Evolutionary conservation across 2,888 invertebrate genomes (phyloP).

Genomic region (Polydesmus complanatus): DNA sequence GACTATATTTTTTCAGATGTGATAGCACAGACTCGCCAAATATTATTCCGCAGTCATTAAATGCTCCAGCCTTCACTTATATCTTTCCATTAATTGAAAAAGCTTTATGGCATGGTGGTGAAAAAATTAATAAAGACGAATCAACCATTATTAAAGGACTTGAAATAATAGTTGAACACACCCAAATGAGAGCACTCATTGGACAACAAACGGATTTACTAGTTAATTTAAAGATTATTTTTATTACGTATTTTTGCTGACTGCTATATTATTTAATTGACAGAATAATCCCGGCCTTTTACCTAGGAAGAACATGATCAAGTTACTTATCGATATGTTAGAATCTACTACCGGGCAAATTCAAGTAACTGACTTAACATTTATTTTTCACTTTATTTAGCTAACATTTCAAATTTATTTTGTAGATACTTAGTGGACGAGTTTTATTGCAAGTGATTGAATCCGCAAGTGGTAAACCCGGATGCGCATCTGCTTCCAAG

Average conservation of each 20-base stretch:
- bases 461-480: conserved; percentile 52
- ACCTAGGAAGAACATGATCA: conserved; percentile 68
- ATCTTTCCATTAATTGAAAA: conserved; percentile 56
- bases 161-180: conserved; percentile 43
- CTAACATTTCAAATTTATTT: background rate
- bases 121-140: conserved; percentile 20
- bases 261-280: conserved; percentile 12
- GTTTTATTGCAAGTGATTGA: conserved; percentile 67
- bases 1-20: too few relatives aligned
- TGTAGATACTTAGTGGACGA: conserved; percentile 54
- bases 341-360: conserved; percentile 28
- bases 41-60: conserved; percentile 24
- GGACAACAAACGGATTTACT: conserved; percentile 35
- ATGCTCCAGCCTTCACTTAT: conserved; percentile 67
- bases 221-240: background rate
- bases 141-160: conserved; percentile 27
- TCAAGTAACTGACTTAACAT: conserved; percentile 12
- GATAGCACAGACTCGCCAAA: too few relatives aligned
- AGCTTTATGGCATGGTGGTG: conserved; percentile 22
- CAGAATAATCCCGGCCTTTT: conserved; percentile 57
- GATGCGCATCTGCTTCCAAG: conserved; percentile 46
- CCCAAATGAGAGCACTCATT: conserved; percentile 44
- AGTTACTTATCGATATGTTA: conserved; percentile 61
- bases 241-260: background rate
- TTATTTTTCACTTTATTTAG: background rate